Evolutionary conservation across 2,888 invertebrate genomes (phyloP), one percentile per base, ranked within the genome.

Genomic region (Hemicrepidius hirtus): DNA sequence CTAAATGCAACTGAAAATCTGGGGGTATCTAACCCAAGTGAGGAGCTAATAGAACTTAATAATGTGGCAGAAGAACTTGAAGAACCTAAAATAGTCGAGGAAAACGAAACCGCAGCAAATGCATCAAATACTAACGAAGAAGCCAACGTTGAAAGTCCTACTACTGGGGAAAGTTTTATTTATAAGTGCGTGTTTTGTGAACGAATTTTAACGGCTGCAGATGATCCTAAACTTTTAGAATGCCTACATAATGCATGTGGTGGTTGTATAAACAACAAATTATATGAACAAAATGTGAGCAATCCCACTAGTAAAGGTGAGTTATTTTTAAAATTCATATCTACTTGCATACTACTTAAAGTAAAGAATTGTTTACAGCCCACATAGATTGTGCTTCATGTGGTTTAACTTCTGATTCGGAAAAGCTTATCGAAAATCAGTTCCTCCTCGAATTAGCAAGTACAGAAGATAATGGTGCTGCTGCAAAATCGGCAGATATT

Each of bases 181-280:
- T 86, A 84, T 69, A 87, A 86, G 77, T 87, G 87, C 77, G 82
- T 85, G 53, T 87, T 86, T 80, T 87, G 87, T 80, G 86, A 86
- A 67, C 88, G 88, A 80, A 80, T 86, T 49, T 86, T 93, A 60
- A 87, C 87, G 44, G 84, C 87, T 40, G 87, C 85, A 44, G 91
- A 92, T 82, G 88, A 90, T 55, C 95, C 96, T 37, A 95, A 95
- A 87, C 89, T 97, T 73, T 88, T 97, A 82, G 95, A 95, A 86
- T 97, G 97, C 85, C 89, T 97, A 78, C 97, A 97, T 86, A 94
- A 95, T 64, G 92, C 94, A 72, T 97, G 97, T 85, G 89, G 91
- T 68, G 88, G 90, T 75, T 96, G 96, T 87, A 87, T 95, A 79
- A 90, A 89, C 78, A 89, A 90, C 70, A 94, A 93, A 86, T 86